Evolutionary conservation across 2,113 vertebrate genomes (phyloP).

Genomic region (Phyllostomus discolor): DNA sequence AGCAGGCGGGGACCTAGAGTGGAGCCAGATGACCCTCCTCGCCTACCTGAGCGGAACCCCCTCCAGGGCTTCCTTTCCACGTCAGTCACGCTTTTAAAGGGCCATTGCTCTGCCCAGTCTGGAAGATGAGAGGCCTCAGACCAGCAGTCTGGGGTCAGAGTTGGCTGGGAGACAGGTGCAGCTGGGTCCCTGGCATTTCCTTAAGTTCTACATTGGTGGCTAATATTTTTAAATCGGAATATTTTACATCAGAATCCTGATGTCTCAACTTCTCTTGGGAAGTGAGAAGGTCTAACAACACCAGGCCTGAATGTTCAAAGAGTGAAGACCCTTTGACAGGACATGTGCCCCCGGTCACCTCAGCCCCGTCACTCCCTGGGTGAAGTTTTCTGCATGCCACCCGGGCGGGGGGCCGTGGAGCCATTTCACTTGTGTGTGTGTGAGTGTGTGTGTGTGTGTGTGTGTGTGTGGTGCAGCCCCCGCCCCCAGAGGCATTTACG

Average conservation of each 20-base stretch:
- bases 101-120: neutral
- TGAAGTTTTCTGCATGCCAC: neutral
- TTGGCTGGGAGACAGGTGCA: neutral
- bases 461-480: neutral
- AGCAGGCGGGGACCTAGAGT: neutral
- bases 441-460: rapidly evolving
- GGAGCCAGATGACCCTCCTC: neutral
- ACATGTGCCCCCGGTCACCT: rapidly evolving
- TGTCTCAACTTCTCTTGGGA: neutral
- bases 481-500: neutral
- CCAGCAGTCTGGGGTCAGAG: rapidly evolving
- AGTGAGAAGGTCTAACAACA: neutral
- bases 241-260: neutral
- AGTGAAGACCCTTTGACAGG: neutral
- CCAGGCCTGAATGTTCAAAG: neutral
- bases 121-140: neutral
- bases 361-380: neutral
- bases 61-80: neutral
- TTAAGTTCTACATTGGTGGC: neutral
- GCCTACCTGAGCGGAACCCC: neutral
- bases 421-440: rapidly evolving
- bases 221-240: neutral
- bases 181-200: neutral
- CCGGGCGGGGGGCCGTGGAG: neutral
- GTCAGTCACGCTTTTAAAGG: neutral